Percentiles rank a stretch among this genome's conserved stretches.
Conservation (phyloP, 2,113 vertebrate species). For the Mormyrus lacerda region DNA sequence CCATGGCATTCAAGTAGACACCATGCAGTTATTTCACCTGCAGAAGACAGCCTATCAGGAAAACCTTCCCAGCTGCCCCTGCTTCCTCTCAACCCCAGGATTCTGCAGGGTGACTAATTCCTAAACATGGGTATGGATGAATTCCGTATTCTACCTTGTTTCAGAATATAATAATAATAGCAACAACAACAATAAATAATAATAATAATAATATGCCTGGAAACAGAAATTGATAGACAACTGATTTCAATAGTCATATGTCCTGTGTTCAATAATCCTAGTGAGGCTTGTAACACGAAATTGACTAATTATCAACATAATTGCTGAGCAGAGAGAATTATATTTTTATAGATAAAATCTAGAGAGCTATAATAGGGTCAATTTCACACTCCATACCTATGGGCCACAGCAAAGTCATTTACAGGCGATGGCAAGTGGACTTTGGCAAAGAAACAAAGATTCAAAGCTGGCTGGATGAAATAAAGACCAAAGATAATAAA, state of each 20-base stretch:
- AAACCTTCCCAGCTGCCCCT: neutral
- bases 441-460: neutral
- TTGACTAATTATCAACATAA: conserved; percentile 40
- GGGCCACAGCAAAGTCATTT: conserved; percentile 25
- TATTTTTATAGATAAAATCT: conserved; percentile 36
- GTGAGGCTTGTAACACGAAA: conserved; percentile 33
- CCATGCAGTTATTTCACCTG: neutral
- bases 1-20: neutral
- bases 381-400: conserved; percentile 26
- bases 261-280: conserved; percentile 30
- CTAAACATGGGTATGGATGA: neutral
- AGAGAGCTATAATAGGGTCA: conserved; percentile 27
- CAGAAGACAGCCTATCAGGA: neutral
- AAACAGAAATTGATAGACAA: neutral
- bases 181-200: neutral
- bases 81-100: neutral
- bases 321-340: conserved; percentile 22
- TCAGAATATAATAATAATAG: neutral
- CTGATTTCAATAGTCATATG: neutral
- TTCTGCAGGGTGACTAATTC: neutral
- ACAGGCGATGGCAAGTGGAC: conserved; percentile 11
- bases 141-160: neutral
- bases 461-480: neutral
- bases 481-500: neutral
- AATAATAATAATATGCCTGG: neutral